Base-by-base conservation (phyloP, 2,888 invertebrate genomes). In the Ornithoptera alexandrae region DNA sequence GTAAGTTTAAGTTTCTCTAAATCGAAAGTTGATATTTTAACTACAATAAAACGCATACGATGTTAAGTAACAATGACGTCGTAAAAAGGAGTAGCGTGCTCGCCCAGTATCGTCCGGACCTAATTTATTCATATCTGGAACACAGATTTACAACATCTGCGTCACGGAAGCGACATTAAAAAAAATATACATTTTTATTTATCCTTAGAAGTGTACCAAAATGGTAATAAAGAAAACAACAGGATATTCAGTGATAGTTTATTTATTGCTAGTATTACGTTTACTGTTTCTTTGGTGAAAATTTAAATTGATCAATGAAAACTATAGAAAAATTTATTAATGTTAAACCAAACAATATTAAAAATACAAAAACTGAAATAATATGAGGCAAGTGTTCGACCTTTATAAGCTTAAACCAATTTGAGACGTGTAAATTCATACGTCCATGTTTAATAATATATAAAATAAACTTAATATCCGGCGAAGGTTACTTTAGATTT, bases 241-340 rank as follows among this genome's bases (percentile, higher is more conserved):
- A 79, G 82, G 80, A 81, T 72, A 84, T 86, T 79, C 81, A 88
- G 85, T 88, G 85, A 86, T 87, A 79, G 81, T 86, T 85, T 84
- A 85, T 88, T 88, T 76, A 84, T 86, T 86, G 88, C 80, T 88
- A 89, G 85, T 89, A 88, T 89, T 89, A 88, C 85, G 89, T 86
- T 87, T 86, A 85, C 86, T 84, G 83, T 86, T 85, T 91, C 90
- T 91, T 91, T 91, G 91, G 91, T 90, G 89, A 90, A 74, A 83
- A 63, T 83, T 84, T 82, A 83, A 81, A 83, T 84, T 84, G 80
- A 81, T 81, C 74, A 81, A 76, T 77, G 75, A 77, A 78, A 78
- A 85, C 72, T 73, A 77, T 79, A 76, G 83, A 85, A 56, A 64
- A 46, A 57, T 86, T 84, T 76, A 78, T 77, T 72, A 74, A 74